A percentile compares a stretch with the other conserved stretches of the same genome.
phyloP scores from a whole-genome alignment of 2,888 invertebrate genomes.

The Heliconius erato region DNA sequence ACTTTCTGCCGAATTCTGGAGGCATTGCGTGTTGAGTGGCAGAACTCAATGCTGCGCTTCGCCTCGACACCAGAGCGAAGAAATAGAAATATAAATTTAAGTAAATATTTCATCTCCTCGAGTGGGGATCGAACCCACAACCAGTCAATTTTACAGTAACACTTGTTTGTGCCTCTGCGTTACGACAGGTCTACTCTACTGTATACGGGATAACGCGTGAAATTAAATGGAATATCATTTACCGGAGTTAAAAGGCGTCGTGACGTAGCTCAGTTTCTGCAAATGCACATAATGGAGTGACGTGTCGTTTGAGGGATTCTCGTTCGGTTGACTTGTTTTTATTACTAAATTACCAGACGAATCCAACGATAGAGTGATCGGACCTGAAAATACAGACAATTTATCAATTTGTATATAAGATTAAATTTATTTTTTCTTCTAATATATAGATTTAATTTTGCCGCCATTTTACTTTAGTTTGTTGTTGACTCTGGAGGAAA shows the following conservation, averaged over 20 bases:
- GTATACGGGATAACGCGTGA: neutral
- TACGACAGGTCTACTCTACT: too few relatives aligned
- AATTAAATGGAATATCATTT: conserved; percentile 56
- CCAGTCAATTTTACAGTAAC: too few relatives aligned
- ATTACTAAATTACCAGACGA: conserved; percentile 80
- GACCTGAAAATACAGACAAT: conserved; percentile 60
- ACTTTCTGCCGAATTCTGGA: too few relatives aligned
- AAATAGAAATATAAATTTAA: too few relatives aligned
- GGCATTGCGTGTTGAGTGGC: too few relatives aligned
- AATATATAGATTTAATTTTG: too few relatives aligned
- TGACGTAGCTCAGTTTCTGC: conserved; percentile 72
- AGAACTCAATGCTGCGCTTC: too few relatives aligned
- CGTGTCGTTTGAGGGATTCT: conserved; percentile 54
- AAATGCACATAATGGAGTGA: conserved; percentile 79
- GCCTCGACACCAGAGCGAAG: too few relatives aligned
- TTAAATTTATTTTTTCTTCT: too few relatives aligned
- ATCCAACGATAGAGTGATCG: conserved; percentile 79
- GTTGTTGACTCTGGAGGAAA: neutral
- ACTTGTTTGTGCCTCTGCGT: too few relatives aligned
- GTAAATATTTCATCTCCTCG: too few relatives aligned
- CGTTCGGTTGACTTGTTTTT: conserved; percentile 73
- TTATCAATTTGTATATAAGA: neutral
- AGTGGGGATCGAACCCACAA: too few relatives aligned
- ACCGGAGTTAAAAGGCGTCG: conserved; percentile 67
- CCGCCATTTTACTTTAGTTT: neutral